A percentile compares a stretch with the other conserved stretches of the same genome.
phyloP scores from a whole-genome alignment of 2,888 invertebrate species.

The Scotopteryx bipunctaria region DNA sequence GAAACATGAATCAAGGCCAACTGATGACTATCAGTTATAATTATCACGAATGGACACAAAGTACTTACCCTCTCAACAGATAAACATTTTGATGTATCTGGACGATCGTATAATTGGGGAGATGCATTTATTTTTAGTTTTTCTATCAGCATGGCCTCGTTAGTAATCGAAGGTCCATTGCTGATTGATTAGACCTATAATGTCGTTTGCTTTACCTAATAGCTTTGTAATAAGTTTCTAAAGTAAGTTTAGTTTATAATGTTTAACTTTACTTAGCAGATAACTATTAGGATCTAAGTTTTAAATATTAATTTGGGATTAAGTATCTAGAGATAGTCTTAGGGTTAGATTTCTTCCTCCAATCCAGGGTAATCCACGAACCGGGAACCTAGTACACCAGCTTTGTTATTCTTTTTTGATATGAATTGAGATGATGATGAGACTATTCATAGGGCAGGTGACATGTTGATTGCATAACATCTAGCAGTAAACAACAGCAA shows the following conservation, averaged over 20 bases:
- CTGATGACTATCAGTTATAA: slow-evolving; percentile 4
- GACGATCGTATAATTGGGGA: not conserved
- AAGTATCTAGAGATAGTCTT: slow-evolving; percentile 25
- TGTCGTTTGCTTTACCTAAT: not conserved
- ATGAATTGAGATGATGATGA: slow-evolving; percentile 41
- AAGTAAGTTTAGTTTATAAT: slow-evolving; percentile 15
- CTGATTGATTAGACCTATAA: slow-evolving; percentile 6
- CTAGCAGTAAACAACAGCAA: slow-evolving; percentile 33
- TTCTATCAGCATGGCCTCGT: not conserved
- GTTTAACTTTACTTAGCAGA: slow-evolving; percentile 16
- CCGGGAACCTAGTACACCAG: slow-evolving; percentile 36
- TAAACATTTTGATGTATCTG: not conserved
- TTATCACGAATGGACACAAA: slow-evolving; percentile 1
- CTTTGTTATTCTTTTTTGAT: slow-evolving; percentile 27
- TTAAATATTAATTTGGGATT: slow-evolving; percentile 22
- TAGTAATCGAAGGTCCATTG: slow-evolving; percentile 1
- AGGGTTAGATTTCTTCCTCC: slow-evolving; percentile 28
- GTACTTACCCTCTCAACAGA: no score
- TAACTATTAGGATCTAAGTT: slow-evolving; percentile 23
- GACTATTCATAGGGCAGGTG: slow-evolving; percentile 55
- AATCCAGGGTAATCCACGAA: slow-evolving; percentile 36
- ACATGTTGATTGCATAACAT: slow-evolving; percentile 61
- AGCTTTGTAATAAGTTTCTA: slow-evolving; percentile 6
- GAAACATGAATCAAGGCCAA: slow-evolving; percentile 14
- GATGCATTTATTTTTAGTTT: not conserved